Evolutionary conservation across 2,888 invertebrate species (phyloP), one percentile per base, ranked within the genome.

Genomic region (Timema podura): DNA sequence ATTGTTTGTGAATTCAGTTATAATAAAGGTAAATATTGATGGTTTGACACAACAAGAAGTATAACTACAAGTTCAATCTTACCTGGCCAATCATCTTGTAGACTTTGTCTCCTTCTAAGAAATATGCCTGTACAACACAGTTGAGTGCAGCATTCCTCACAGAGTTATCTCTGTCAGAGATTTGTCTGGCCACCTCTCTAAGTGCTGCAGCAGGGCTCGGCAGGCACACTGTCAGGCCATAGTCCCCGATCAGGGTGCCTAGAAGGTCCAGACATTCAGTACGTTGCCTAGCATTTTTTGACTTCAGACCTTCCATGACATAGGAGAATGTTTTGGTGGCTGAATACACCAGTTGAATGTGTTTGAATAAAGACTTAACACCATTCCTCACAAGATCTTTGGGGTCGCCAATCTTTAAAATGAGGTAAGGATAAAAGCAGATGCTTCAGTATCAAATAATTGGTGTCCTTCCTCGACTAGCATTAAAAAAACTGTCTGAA

Each of bases 141-240:
- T 98, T 98, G 67, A 99, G 86, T 0, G 98, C 97, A 0, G 97
- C 96, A 79, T 94, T 97, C 65, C 99, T 87, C 59, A 99, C 98
- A 3, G 92, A 90, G 82, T 96, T 97, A 81, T 99, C 98, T 46
- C 97, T 85, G 83, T 99, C 98, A 0, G 95, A 92, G 78, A 99
- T 98, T 80, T 97, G 96, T 59, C 92, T 90, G 0, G 97, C 97
- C 16, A 99, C 89, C 82, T 95, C 93, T 79, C 93, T 93, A 5
- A 98, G 82, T 0, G 96, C 92, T 1, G 87, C 88, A 46, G 87
- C 86, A 0, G 93, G 90, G 0, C 91, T 87, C 0, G 95, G 92
- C 75, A 92, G 88, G 81, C 96, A 93, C 47, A 95, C 92, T 45
- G 87, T 84, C 54, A 95, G 86, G 0, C 96, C 96, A 81, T 91